phyloP scores from a whole-genome alignment of 2,797 vertebrate species.

The Tachyglossus aculeatus region DNA sequence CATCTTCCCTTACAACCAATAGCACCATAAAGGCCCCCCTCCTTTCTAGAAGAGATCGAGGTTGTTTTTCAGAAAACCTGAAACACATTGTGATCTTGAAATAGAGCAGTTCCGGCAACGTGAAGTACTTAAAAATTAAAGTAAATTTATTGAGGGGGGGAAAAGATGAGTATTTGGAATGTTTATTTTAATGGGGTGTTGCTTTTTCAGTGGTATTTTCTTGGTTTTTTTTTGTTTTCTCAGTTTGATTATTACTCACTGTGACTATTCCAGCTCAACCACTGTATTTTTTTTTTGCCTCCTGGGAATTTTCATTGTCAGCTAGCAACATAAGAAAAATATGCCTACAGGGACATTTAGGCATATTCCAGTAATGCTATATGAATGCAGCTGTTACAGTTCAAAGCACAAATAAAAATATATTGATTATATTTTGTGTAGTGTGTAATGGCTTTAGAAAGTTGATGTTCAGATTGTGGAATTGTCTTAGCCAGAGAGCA shows the following conservation, averaged over 20 bases:
- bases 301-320: slow-evolving; percentile 43
- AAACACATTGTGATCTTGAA: not conserved
- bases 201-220: slow-evolving; percentile 14
- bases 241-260: slow-evolving; percentile 24
- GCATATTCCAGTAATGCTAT: slow-evolving; percentile 34
- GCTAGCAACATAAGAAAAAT: slow-evolving; percentile 43
- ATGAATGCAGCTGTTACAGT: slow-evolving; percentile 48
- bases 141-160: not conserved
- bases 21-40: not conserved
- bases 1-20: slow-evolving; percentile 2
- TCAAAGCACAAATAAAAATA: slow-evolving; percentile 55
- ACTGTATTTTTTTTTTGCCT: slow-evolving; percentile 30
- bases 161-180: slow-evolving; percentile 3
- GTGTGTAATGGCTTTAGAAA: slow-evolving; percentile 63
- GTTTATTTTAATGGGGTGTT: not conserved
- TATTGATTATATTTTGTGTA: slow-evolving; percentile 60
- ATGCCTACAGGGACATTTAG: slow-evolving; percentile 30
- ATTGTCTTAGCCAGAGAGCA: slow-evolving; percentile 73
- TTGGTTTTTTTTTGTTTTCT: not conserved
- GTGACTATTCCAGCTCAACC: not conserved
- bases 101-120: not conserved
- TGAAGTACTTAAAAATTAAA: slow-evolving; percentile 11
- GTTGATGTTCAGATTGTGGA: slow-evolving; percentile 60
- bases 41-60: not conserved
- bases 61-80: not conserved